Conservation (phyloP, 2,888 invertebrate genomes). For the Cantharis nigra region DNA sequence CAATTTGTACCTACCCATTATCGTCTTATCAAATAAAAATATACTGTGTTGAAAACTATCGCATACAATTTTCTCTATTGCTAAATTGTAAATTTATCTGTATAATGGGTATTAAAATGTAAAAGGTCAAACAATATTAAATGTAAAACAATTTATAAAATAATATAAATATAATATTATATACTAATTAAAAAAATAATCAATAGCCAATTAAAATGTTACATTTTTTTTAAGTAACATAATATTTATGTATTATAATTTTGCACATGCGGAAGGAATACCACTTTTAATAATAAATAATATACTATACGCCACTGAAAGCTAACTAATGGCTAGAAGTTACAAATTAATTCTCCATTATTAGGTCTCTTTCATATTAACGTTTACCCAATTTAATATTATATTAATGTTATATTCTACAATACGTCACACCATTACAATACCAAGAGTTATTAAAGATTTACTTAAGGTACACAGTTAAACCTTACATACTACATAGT, state of each 20-base stretch:
- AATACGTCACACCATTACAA: too few relatives aligned
- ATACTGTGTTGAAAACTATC: not conserved
- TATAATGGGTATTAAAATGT: not conserved
- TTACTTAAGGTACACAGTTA: too few relatives aligned
- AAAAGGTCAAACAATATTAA: not conserved
- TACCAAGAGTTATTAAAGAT: too few relatives aligned
- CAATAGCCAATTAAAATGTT: not conserved
- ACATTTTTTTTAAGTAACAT: not conserved
- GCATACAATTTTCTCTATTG: not conserved
- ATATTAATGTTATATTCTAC: too few relatives aligned
- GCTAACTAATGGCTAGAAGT: not conserved
- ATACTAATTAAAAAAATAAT: not conserved
- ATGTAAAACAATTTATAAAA: not conserved
- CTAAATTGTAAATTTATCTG: not conserved
- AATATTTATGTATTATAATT: not conserved
- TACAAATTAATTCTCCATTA: not conserved
- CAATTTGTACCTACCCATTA: conserved; percentile 9
- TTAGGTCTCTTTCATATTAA: not conserved
- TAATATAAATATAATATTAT: not conserved
- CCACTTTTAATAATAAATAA: not conserved
- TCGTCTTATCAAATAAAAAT: not conserved
- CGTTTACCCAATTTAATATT: not conserved
- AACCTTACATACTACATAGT: too few relatives aligned
- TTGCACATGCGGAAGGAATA: not conserved
- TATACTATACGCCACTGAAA: not conserved